Conservation (phyloP, 2,888 invertebrate species). For the Aplocera efformata region DNA sequence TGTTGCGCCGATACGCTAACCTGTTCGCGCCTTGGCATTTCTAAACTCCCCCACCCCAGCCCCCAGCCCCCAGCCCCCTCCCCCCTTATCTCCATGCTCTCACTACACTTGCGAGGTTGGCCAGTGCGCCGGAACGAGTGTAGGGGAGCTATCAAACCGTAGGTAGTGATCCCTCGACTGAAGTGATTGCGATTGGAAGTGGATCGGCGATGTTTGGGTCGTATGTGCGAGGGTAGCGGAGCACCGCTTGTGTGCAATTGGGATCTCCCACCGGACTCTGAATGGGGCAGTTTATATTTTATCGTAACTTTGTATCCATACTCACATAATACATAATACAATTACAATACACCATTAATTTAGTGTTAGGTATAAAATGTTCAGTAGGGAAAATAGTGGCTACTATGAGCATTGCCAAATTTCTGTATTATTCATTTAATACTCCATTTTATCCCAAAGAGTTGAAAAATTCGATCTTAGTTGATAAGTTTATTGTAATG, state of each 20-base stretch:
- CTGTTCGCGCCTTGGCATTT: slow-evolving; percentile 73
- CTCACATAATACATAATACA: slow-evolving; percentile 38
- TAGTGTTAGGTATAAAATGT: slow-evolving; percentile 46
- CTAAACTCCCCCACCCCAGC: slow-evolving; percentile 31
- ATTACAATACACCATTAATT: slow-evolving; percentile 42
- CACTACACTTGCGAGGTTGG: neutral
- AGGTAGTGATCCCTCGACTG: too few species aligned
- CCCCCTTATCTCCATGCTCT: slow-evolving; percentile 24
- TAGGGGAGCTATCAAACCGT: neutral
- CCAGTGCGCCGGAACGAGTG: neutral
- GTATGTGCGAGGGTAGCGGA: too few species aligned
- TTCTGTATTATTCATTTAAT: slow-evolving; percentile 49
- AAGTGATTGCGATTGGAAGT: too few species aligned
- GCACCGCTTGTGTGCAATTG: neutral
- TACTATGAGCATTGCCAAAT: slow-evolving; percentile 62
- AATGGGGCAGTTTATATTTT: slow-evolving; percentile 31
- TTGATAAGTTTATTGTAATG: slow-evolving; percentile 44
- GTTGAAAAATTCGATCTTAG: slow-evolving; percentile 60
- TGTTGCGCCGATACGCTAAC: slow-evolving; percentile 68
- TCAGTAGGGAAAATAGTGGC: slow-evolving; percentile 54
- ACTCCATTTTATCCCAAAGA: slow-evolving; percentile 71
- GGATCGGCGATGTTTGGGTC: too few species aligned
- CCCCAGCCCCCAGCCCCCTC: neutral
- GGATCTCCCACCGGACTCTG: slow-evolving; percentile 39
- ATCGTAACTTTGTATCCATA: slow-evolving; percentile 47